These are phyloP conservation scores for Luffia ferchaultella DNA, from an alignment of 2,888 invertebrate species.

Conservation along the genomic window DNA sequence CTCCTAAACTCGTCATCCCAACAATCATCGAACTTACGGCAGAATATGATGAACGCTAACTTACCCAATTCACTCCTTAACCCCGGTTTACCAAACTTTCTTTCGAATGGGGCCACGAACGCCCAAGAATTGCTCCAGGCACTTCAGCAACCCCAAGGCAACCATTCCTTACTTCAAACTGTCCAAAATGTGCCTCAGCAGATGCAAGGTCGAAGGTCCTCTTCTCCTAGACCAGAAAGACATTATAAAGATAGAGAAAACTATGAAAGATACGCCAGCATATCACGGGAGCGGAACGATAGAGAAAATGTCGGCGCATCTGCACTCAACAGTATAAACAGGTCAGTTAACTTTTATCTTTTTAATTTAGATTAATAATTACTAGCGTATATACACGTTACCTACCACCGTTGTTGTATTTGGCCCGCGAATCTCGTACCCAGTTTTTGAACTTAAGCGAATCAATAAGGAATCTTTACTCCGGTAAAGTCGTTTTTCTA, in stretches of 20 bases:
- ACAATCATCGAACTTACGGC: conserved; percentile 46
- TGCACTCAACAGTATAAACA: conserved; percentile 73
- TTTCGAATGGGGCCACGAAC: conserved; percentile 73
- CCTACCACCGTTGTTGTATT: too few relatives aligned
- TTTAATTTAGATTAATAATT: background rate
- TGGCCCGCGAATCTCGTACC: too few relatives aligned
- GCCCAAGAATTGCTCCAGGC: conserved; percentile 80
- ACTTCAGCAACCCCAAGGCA: conserved; percentile 70
- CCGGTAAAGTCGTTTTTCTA: too few relatives aligned
- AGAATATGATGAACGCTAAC: conserved; percentile 65
- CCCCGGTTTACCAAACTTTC: conserved; percentile 74
- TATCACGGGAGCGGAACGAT: conserved; percentile 57
- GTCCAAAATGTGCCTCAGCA: conserved; percentile 57
- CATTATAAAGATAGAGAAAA: conserved; percentile 61
- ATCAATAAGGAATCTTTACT: too few relatives aligned
- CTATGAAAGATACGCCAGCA: conserved; percentile 49
- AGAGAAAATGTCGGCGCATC: conserved; percentile 61
- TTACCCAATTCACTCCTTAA: conserved; percentile 76
- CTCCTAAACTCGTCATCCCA: conserved; percentile 69
- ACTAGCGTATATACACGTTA: too few relatives aligned
- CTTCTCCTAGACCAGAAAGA: conserved; percentile 50
- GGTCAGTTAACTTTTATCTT: conserved; percentile 40
- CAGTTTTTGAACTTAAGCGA: too few relatives aligned
- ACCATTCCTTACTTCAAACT: conserved; percentile 55
- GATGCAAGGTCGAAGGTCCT: conserved; percentile 56